Evolutionary conservation across 2,888 invertebrate genomes (phyloP), one percentile per base, ranked within the genome.

Genomic region (Drosophila atroscutellata): DNA sequence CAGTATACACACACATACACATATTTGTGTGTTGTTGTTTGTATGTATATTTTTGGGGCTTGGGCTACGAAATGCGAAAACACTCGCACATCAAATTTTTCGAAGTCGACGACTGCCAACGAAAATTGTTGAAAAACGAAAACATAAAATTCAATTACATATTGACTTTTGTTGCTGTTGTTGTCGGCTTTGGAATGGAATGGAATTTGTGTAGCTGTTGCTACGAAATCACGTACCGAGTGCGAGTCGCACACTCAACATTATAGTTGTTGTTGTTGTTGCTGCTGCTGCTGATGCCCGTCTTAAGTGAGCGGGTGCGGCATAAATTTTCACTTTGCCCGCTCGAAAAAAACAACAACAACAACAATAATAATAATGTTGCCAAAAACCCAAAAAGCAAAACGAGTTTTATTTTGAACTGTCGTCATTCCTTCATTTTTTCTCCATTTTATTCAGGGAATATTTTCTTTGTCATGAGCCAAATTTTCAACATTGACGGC

Each of bases 271-370:
- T 57, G 54, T 8, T 64, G 26, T 26, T 26, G 26, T 3, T 26
- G 60, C 13, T 55, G 51, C 11, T 47, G 52, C 11, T 69, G 59
- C 28, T 64, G 59, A 45, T 77, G 74, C 57, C 63, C 67, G 73
- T 66, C 75, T 80, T 49, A 54, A 80, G 57, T 55, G 65, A 79
- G 79, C 81, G 80, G 87, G 87, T 84, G 87, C 77, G 87, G 81
- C 84, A 67, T 71, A 75, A 75, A 82, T 82, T 85, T 88, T 78
- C 81, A 76, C 87, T 87, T 82, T 77, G 54, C 60, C 52, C 30
- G 68, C 54, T 63, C 62, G 50, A 69, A 76, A 65, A 47, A 87
- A 83, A 73, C 45, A 63, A 26, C 30, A 83, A 73, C 45, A 63
- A 26, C 30, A 54, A 70, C 45, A 13, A 20, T 0, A 65, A 73